Evolutionary conservation across 2,113 vertebrate genomes (phyloP).

Genomic region (Engraulis encrasicolus): DNA sequence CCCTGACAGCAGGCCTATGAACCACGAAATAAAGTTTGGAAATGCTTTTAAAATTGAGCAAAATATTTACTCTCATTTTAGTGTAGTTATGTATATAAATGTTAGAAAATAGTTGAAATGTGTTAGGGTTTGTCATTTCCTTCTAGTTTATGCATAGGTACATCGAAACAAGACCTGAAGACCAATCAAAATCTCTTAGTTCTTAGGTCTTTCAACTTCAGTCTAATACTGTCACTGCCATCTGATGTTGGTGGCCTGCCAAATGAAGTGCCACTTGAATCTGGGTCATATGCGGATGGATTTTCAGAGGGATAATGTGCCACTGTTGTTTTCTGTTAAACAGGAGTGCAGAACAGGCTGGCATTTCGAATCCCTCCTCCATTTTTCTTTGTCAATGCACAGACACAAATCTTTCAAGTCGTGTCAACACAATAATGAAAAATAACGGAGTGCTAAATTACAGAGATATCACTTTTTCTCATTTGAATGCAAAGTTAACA

Average conservation of each 20-base stretch:
- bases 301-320: conserved; percentile 1
- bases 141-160: background rate
- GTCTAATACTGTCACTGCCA: conserved; percentile 21
- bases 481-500: background rate
- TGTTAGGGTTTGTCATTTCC: background rate
- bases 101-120: background rate
- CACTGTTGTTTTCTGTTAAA: conserved; percentile 22
- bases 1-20: no score
- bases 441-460: background rate
- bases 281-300: conserved; percentile 30
- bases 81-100: no score
- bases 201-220: background rate
- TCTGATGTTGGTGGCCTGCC: conserved; percentile 32
- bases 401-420: background rate
- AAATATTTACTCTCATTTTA: no score
- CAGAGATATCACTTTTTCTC: background rate
- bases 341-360: background rate
- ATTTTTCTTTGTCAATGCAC: background rate
- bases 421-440: background rate
- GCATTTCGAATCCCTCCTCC: background rate
- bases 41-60: no score
- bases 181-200: background rate
- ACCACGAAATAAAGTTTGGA: no score
- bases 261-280: conserved; percentile 30
- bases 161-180: background rate